Base-by-base conservation (phyloP, 53 echinoderm and acorn worm species). In the Henricia sp. region DNA sequence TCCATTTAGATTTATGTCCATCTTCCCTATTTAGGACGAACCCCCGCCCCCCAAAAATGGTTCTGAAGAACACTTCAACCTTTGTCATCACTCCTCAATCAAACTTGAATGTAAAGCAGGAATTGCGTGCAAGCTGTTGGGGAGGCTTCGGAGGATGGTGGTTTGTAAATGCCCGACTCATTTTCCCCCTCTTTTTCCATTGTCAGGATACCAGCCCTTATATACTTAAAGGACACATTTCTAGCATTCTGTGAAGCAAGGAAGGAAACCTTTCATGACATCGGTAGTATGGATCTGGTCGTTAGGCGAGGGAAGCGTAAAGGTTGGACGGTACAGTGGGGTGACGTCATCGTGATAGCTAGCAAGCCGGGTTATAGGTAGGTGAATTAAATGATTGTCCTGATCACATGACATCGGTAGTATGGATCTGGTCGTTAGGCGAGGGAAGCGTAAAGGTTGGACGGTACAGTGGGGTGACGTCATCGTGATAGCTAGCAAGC, bases 201-300 rank as follows among this genome's bases (percentile, higher is more conserved):
- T 75, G 6, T 6, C 52, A 95, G 96, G 74, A 95, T 95, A 77
- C 96, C 96, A 39, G 96, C 93, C 11, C 68, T 95, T 19, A 83
- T 96, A 8, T 84, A 93, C 83, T 87, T 93, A 54, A 82, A 96
- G 53, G 93, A 72, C 42, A 75, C 44, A 37, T 96, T 96, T 65
- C 85, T 96, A 24, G 96, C 96, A 25, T 96, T 96, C 83, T 91
- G 93, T 59, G 96, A 96, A 51, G 96, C 93, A 2, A 67, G 96
- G 30, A 90, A 87, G 64, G 96, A 94, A 65, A 91, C 96, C 2
- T 35, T 33, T 27, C 44, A 35, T 4, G 96, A 96, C 60, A 91
- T 96, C 16, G 96, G 96, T 12, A 85, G 73, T 6, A 96, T 96
- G 85, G 91, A 96, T 55, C 84, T 96, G 27, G 86, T 96, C 23